Percentiles rank a stretch among this genome's conserved stretches.
phyloP scores from a whole-genome alignment of 23 tunicate species.

The Phallusia fumigata region DNA sequence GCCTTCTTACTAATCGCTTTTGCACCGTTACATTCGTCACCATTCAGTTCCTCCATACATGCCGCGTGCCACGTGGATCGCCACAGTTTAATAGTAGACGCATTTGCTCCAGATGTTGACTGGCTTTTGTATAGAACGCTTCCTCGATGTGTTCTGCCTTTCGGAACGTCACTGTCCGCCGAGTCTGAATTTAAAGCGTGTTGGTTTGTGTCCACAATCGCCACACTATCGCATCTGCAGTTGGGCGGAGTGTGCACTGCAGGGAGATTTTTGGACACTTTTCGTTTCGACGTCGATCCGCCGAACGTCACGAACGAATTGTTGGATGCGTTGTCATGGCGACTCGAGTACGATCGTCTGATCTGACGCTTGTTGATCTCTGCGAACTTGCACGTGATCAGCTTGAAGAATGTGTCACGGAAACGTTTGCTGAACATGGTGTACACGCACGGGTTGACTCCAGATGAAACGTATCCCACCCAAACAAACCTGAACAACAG shows the following conservation, averaged over 20 bases:
- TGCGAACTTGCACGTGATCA: constrained; percentile 36
- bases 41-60: background rate
- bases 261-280: background rate
- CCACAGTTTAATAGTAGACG: constrained; percentile 7
- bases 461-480: constrained; percentile 95
- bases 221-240: background rate
- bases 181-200: background rate
- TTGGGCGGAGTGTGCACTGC: background rate
- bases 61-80: constrained; percentile 36
- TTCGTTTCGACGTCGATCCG: constrained; percentile 9
- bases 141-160: background rate
- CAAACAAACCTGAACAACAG: constrained; percentile 75
- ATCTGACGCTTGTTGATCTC: constrained; percentile 32
- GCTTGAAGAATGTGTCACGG: constrained; percentile 63
- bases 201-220: background rate
- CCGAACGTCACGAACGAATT: background rate
- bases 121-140: background rate
- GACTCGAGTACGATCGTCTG: constrained; percentile 22
- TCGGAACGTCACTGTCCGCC: background rate
- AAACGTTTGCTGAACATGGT: constrained; percentile 87
- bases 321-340: constrained; percentile 20
- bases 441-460: constrained; percentile 93
- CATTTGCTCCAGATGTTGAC: background rate
- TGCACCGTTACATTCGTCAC: background rate
- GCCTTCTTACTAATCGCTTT: background rate